Evolutionary conservation across 2,797 vertebrate genomes (phyloP).

Genomic region (Scyliorhinus canicula): DNA sequence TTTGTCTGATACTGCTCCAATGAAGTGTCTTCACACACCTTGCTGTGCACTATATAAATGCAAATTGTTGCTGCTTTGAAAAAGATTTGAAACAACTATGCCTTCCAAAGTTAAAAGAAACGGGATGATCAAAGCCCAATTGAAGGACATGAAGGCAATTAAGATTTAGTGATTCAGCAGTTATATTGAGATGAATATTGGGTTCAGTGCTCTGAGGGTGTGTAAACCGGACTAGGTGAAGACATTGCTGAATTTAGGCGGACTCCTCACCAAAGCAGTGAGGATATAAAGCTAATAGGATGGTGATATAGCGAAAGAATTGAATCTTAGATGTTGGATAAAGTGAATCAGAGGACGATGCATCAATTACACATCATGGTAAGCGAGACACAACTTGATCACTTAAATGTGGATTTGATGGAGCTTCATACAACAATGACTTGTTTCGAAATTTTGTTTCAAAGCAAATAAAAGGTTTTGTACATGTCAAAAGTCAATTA

Average conservation of each 20-base stretch:
- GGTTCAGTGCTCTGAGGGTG: background rate
- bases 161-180: background rate
- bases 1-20: background rate
- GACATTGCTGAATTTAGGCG: background rate
- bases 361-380: background rate
- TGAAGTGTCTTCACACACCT: background rate
- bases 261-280: background rate
- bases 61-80: background rate
- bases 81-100: background rate
- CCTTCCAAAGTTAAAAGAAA: background rate
- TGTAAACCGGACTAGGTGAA: background rate
- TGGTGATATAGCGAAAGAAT: background rate
- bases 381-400: background rate
- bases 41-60: background rate
- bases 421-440: background rate
- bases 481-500: background rate
- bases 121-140: background rate
- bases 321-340: background rate
- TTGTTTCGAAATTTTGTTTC: background rate
- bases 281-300: background rate
- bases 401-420: background rate
- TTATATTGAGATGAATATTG: background rate
- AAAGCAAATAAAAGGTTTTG: background rate
- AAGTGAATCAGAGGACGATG: background rate
- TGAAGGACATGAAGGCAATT: background rate